Evolutionary conservation across 37 sponge, comb jelly and placozoan species (phyloP), one percentile per base, ranked within the genome.

Genomic region (Chondrilla cf. caribensis): DNA sequence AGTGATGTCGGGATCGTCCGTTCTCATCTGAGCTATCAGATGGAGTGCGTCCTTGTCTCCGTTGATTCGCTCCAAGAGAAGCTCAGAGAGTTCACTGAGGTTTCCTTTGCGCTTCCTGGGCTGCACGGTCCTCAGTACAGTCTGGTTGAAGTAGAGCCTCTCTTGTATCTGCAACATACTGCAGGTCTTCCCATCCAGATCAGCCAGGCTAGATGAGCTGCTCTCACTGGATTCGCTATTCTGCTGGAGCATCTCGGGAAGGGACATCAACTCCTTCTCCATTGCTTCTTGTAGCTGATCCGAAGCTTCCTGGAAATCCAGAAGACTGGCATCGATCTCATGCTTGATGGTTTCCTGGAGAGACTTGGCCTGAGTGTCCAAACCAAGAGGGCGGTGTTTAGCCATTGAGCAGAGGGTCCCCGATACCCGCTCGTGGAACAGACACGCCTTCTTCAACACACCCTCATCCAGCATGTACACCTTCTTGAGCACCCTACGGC

Each of bases 401-500:
- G 70, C 43, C 0, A 92, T 65, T 35, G 86, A 66, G 68, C 88
- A 83, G 38, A 92, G 58, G 22, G 89, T 83, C 3, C 39, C 41
- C 66, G 83, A 77, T 0, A 83, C 71, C 21, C 58, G 77, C 2
- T 88, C 89, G 51, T 85, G 76, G 38, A 82, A 79, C 7, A 78
- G 79, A 44, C 40, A 64, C 0, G 85, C 70, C 7, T 54, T 84
- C 79, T 85, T 79, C 70, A 88, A 54, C 43, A 92, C 84, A 42
- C 83, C 86, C 14, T 78, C 82, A 80, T 92, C 85, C 42, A 84
- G 89, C 86, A 88, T 86, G 84, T 92, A 92, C 18, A 92, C 89
- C 54, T 87, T 79, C 81, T 88, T 87, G 15, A 92, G 80, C 0
- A 92, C 81, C 39, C 83, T 32, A 29, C 68, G 82, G 58, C 89